phyloP scores from a whole-genome alignment of 2,797 vertebrate species.

The Periophthalmus magnuspinnatus region DNA sequence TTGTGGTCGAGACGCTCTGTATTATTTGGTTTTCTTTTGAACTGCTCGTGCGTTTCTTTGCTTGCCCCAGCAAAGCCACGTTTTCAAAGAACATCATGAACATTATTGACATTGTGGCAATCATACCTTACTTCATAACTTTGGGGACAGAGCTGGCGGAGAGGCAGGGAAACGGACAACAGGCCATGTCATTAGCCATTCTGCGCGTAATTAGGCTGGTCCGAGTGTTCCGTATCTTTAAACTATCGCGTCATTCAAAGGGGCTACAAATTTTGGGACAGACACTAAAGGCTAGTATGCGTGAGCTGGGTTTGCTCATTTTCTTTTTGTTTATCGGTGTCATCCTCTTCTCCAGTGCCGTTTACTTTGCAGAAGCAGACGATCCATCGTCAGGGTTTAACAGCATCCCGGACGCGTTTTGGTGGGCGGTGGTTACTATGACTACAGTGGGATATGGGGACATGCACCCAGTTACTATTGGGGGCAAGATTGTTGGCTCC shows the following conservation, averaged over 20 bases:
- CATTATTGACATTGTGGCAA: slow-evolving; percentile 98
- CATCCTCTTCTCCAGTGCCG: slow-evolving; percentile 96
- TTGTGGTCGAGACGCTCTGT: slow-evolving; percentile 96
- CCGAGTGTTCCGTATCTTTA: slow-evolving; percentile 96
- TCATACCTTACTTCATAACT: slow-evolving; percentile 98
- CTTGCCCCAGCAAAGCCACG: slow-evolving; percentile 95
- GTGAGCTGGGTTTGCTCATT: slow-evolving; percentile 92
- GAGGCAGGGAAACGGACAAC: slow-evolving; percentile 93
- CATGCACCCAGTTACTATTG: slow-evolving; percentile 97
- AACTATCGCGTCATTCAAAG: slow-evolving; percentile 96
- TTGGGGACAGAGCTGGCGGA: slow-evolving; percentile 95
- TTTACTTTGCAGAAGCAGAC: slow-evolving; percentile 95
- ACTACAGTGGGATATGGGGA: slow-evolving; percentile 97
- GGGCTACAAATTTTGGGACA: slow-evolving; percentile 97
- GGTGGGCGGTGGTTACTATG: slow-evolving; percentile 99
- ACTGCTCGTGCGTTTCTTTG: slow-evolving; percentile 93
- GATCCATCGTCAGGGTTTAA: slow-evolving; percentile 93
- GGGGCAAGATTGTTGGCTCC: slow-evolving; percentile 96
- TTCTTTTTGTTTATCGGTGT: slow-evolving; percentile 98
- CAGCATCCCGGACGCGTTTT: slow-evolving; percentile 98
- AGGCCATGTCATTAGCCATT: slow-evolving; percentile 96
- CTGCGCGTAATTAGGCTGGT: slow-evolving; percentile 93
- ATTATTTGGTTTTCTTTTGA: slow-evolving; percentile 99
- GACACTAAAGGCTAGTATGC: slow-evolving; percentile 97
- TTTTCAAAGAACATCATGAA: slow-evolving; percentile 99